Percentiles rank a stretch among this genome's conserved stretches.
phyloP scores from a whole-genome alignment of 1,140 invertebrate species.

The Schlechtendalia chinensis region DNA sequence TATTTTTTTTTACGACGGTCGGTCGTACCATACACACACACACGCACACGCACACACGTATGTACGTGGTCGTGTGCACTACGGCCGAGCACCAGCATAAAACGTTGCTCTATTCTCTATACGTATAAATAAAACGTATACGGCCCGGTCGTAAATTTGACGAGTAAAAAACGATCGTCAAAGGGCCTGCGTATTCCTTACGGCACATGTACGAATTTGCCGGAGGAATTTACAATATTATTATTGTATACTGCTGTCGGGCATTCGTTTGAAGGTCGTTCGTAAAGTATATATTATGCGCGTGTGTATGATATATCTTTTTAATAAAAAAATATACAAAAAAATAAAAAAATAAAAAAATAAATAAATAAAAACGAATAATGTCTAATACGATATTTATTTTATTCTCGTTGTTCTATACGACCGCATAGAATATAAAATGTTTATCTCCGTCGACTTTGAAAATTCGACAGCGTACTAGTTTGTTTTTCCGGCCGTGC shows the following conservation, averaged over 20 bases:
- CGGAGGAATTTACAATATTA: constrained; percentile 6
- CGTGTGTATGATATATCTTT: not conserved
- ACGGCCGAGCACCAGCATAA: not conserved
- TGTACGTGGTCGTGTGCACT: not conserved
- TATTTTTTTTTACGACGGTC: constrained; percentile 26
- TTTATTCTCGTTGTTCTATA: too few relatives aligned
- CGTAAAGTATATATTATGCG: too few relatives aligned
- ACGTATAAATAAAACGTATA: not conserved
- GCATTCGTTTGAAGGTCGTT: not conserved
- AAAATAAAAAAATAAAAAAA: too few relatives aligned
- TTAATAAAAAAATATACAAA: too few relatives aligned
- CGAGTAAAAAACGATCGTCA: constrained; percentile 15
- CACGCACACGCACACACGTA: not conserved
- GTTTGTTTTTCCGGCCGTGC: too few relatives aligned
- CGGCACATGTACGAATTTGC: not conserved
- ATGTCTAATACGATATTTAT: too few relatives aligned
- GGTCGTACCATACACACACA: constrained; percentile 2
- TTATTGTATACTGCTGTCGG: not conserved
- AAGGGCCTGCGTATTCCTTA: not conserved
- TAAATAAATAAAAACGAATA: too few relatives aligned
- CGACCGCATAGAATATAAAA: too few relatives aligned
- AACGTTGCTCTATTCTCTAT: not conserved
- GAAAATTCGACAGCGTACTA: too few relatives aligned
- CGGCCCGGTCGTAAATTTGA: constrained; percentile 29
- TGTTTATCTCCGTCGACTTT: too few relatives aligned